These are phyloP conservation scores for Lithobates pipiens DNA, from an alignment of 2,797 vertebrate genomes.

Conservation along the genomic window DNA sequence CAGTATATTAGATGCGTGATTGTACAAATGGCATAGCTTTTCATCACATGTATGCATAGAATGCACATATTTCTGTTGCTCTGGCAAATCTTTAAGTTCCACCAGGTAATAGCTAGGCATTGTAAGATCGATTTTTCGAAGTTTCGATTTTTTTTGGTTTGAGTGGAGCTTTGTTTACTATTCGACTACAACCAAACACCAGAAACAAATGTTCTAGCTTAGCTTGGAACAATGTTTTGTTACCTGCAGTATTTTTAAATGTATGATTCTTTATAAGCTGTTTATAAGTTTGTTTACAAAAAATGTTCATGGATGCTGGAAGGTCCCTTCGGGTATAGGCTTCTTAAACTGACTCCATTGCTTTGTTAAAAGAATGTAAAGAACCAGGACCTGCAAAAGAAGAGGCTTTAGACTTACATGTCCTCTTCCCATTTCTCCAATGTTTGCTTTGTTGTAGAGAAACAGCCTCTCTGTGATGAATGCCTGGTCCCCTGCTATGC, in stretches of 20 bases:
- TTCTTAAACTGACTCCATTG: too few relatives aligned
- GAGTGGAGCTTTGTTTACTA: conserved; percentile 13
- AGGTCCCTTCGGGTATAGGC: too few relatives aligned
- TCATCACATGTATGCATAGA: conserved; percentile 23
- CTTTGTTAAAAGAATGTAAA: too few relatives aligned
- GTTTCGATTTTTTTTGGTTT: conserved; percentile 25
- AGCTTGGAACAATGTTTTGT: conserved; percentile 7
- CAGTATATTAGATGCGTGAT: conserved; percentile 6
- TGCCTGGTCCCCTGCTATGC: too few relatives aligned
- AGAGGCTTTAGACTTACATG: too few relatives aligned
- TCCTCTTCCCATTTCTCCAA: too few relatives aligned
- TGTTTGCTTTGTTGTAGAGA: too few relatives aligned
- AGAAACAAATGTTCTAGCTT: conserved; percentile 12
- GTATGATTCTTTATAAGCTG: conserved; percentile 23
- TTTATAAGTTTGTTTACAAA: neutral
- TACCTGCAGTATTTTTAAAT: conserved; percentile 20
- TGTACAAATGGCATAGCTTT: conserved; percentile 31
- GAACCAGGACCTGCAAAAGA: too few relatives aligned
- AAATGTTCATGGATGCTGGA: too few relatives aligned
- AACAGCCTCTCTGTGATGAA: too few relatives aligned
- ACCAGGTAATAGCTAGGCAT: conserved; percentile 31
- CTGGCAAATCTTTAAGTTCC: neutral
- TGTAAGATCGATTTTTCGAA: conserved; percentile 1
- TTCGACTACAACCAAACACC: neutral
- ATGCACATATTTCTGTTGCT: conserved; percentile 18